Base-by-base conservation (phyloP, 35 echinoderm and acorn worm species). In the Apostichopus californicus region DNA sequence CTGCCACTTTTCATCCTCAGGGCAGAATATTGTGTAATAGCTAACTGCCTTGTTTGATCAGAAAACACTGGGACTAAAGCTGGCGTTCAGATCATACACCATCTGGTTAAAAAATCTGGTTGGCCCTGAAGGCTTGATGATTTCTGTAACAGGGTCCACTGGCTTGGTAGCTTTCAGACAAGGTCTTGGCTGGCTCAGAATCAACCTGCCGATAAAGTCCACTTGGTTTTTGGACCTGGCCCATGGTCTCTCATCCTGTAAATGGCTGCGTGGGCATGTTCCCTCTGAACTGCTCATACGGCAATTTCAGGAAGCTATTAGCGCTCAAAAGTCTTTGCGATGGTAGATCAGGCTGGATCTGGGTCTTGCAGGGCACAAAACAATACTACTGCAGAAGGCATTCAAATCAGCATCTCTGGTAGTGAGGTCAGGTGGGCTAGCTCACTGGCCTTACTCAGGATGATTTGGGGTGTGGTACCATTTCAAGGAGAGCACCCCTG, bases 1-100 rank as follows among this genome's bases (percentile, higher is more conserved):
- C 86, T 89, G 86, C 86, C 86, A 89, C 86, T 89, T 89, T 82
- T 89, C 86, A 66, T 89, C 86, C 86, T 89, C 86, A 89, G 86
- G 86, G 86, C 86, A 89, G 86, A 73, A 68, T 66, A 65, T 89
- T 89, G 86, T 89, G 57, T 73, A 85, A 85, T 59, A 72, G 60
- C 46, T 89, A 89, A 89, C 86, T 89, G 86, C 86, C 86, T 89
- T 89, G 86, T 89, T 89, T 89, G 86, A 57, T 85, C 81, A 85
- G 86, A 73, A 72, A 68, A 89, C 86, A 72, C 86, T 73, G 57
- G 61, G 60, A 89, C 86, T 73, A 72, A 24, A 71, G 13, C 68
- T 89, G 86, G 86, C 68, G 78, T 58, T 85, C 55, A 58, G 56
- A 58, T 85, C 81, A 60, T 58, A 59, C 81, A 85, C 81, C 81